Base-by-base conservation (phyloP, 2,888 invertebrate genomes). In the Halictus ligatus region DNA sequence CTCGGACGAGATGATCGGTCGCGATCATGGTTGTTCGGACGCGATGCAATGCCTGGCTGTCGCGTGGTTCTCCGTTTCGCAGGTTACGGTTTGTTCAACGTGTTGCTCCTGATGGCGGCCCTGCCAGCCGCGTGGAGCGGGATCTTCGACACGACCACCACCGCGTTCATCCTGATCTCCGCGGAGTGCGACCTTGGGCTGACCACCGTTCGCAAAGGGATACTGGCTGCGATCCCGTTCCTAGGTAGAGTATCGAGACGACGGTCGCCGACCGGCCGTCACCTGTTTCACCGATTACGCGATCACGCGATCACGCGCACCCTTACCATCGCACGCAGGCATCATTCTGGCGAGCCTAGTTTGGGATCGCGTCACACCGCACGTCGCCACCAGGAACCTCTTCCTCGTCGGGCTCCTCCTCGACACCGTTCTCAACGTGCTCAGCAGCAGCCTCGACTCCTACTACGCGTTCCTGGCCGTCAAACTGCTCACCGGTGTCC, bases 311-410 rank as follows among this genome's bases (percentile, higher is more conserved):
- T 29, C 18, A 75, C 35, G 67, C 67, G 67, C 29, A 64, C 29
- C 29, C 64, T 64, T 64, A 64, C 64, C 67, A 67, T 67, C 67
- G 29, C 18, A 35, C 67, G 0, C 93, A 97, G 98, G 97, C 40
- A 98, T 98, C 97, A 97, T 97, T 89, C 96, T 96, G 0, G 97
- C 97, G 64, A 97, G 97, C 0, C 96, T 97, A 93, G 87, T 97
- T 5, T 98, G 98, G 98, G 98, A 98, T 0, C 97, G 97, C 92
- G 94, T 98, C 21, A 97, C 97, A 0, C 91, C 98, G 0, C 97
- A 96, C 93, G 94, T 98, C 25, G 98, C 98, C 15, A 96, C 97
- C 84, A 96, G 96, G 89, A 96, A 96, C 92, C 96, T 98, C 79
- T 95, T 98, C 90, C 95, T 97, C 48, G 96, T 96, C 92, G 97